Base-by-base conservation (phyloP, 2,888 invertebrate species). In the Ellobium chinense region DNA sequence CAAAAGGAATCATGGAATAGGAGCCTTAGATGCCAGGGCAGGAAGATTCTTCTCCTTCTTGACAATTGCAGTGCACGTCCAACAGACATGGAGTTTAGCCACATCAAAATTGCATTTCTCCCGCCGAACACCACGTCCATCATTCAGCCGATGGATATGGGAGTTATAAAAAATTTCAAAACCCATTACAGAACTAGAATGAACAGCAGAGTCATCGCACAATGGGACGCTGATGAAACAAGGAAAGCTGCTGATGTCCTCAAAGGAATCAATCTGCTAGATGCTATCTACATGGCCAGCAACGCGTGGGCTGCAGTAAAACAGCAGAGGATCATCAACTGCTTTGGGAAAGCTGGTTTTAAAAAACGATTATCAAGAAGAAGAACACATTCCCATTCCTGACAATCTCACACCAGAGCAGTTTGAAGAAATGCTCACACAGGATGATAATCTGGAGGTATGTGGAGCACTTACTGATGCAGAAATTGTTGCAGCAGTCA, bases 91-190 rank as follows among this genome's bases (percentile, higher is more conserved):
- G n/a, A n/a, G n/a, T n/a, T n/a, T n/a, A n/a, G n/a, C n/a, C n/a
- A n/a, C n/a, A n/a, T n/a, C n/a, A n/a, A n/a, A n/a, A n/a, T n/a
- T n/a, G n/a, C n/a, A n/a, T n/a, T n/a, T n/a, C n/a, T n/a, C n/a
- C n/a, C n/a, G n/a, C n/a, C n/a, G n/a, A 4, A 62, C 27, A 5
- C 68, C 12, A 68, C 68, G 18, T 68, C 37, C 9, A 34, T 5
- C 2, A 54, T 54, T 9, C 54, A 29, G 34, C 68, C 34, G 2
- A 12, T 36, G 37, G 68, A 5, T 18, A 34, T 12, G 7, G 68
- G 68, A 29, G 34, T 31, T 2, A 72, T 72, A 3, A 14, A 46
- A 72, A 72, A 72, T 54, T 54, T 56, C 14, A 72, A 72, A 56
- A n/a, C 4, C 29, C 56, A 56, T 31, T 72, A 56, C 54, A 5